phyloP scores from a whole-genome alignment of 1,140 invertebrate genomes.

The Calliphora vicina region DNA sequence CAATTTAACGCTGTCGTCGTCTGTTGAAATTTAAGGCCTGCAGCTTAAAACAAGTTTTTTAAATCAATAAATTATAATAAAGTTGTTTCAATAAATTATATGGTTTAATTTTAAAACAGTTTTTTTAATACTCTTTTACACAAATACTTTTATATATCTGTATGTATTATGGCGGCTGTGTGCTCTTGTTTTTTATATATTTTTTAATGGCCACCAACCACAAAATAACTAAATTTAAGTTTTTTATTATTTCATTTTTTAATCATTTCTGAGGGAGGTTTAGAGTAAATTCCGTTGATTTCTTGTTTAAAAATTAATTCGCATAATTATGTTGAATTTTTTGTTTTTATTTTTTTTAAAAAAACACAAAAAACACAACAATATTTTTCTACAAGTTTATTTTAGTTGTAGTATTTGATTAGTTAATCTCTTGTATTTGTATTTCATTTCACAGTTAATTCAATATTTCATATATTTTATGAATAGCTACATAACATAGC shows the following conservation, averaged over 20 bases:
- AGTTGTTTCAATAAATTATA: constrained; percentile 34
- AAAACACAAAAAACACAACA: too few species aligned
- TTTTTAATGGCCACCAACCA: constrained; percentile 8
- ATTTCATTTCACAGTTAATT: not conserved
- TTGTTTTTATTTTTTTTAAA: too few species aligned
- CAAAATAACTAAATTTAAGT: not conserved
- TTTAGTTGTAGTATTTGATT: not conserved
- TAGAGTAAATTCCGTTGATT: not conserved
- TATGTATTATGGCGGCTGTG: not conserved
- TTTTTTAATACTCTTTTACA: not conserved
- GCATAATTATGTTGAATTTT: not conserved
- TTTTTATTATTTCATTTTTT: not conserved
- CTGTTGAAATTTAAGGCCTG: not conserved
- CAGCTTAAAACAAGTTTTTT: constrained; percentile 21
- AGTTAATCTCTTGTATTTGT: not conserved
- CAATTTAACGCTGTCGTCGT: not conserved
- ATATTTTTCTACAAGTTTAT: not conserved
- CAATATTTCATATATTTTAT: not conserved
- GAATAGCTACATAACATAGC: not conserved
- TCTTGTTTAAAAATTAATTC: not conserved
- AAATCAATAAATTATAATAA: constrained; percentile 34
- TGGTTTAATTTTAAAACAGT: constrained; percentile 25
- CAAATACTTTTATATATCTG: not conserved
- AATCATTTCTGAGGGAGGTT: not conserved
- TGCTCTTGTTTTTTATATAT: not conserved